Base-by-base conservation (phyloP, 2,797 vertebrate genomes). In the Lindbergichthys nudifrons region DNA sequence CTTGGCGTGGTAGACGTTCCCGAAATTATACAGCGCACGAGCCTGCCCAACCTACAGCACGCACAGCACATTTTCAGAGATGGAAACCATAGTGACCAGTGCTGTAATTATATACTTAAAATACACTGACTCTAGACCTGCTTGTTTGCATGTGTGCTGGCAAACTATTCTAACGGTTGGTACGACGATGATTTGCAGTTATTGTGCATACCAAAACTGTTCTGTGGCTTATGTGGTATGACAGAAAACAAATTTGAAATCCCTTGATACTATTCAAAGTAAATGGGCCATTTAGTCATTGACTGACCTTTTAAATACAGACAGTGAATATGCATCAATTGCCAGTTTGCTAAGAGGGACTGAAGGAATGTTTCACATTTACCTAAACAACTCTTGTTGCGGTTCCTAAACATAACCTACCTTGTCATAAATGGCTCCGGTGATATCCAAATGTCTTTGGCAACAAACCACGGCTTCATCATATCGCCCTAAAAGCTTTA, bases 1-100 rank as follows among this genome's bases (percentile, higher is more conserved):
- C 87, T 98, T 98, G 82, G 98, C 96, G 45, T 99, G 97, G 95
- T 97, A 98, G 0, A 98, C 96, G 52, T 99, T 99, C 83, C 98
- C 98, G 79, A 98, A 96, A 93, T 98, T 99, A 94, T 99, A 99
- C 52, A 99, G 96, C 4, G 98, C 98, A 72, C 97, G 96, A 69
- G 98, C 98, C 93, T 99, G 97, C 87, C 98, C 97, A 86, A 97
- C 96, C 97, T 99, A 90, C 85, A 81, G 61, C 80, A 81, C 56
- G 61, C 81, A 89, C 84, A 89, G 47, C 87, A 87, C 53, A 88
- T 88, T 85, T 88, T 86, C 60, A 89, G 70, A 82, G 81, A 82
- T 52, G 76, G 80, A 90, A 90, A 87, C 89, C 87, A 81, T 46
- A 85, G 58, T 81, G 83, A 87, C 87, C 84, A 61, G 65, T 15